Evolutionary conservation across 2,888 invertebrate species (phyloP).

Genomic region (Cataglyphis cursor): DNA sequence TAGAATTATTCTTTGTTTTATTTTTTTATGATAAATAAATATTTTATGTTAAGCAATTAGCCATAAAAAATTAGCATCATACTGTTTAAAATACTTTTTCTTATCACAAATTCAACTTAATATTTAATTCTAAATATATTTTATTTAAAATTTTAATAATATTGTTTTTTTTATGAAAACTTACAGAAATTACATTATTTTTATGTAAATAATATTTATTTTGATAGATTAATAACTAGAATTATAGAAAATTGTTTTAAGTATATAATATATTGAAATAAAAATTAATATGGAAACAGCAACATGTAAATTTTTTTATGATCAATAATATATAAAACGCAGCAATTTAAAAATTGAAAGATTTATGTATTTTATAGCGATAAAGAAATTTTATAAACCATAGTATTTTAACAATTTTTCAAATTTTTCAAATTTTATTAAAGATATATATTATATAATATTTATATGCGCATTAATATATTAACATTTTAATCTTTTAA

Average conservation of each 20-base stretch:
- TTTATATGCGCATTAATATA: not conserved
- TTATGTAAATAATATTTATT: not conserved
- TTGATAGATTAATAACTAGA: not conserved
- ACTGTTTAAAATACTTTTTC: conserved; percentile 22
- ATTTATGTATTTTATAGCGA: not conserved
- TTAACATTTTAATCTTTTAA: not conserved
- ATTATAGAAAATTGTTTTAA: not conserved
- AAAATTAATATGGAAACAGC: not conserved
- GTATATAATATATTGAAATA: not conserved
- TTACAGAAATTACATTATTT: not conserved
- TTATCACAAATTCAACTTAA: not conserved
- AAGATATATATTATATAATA: not conserved
- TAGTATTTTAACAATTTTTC: not conserved
- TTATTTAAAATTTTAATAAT: not conserved
- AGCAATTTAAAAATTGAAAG: not conserved
- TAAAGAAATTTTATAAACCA: not conserved
- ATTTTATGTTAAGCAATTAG: conserved; percentile 50
- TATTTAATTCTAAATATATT: not conserved
- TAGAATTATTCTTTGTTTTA: conserved; percentile 62
- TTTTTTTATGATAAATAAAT: not conserved
- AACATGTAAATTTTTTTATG: not conserved
- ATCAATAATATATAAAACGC: not conserved
- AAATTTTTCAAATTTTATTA: not conserved
- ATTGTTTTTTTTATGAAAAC: not conserved
- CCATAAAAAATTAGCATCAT: conserved; percentile 55